Evolutionary conservation across 1,140 invertebrate species (phyloP).

Genomic region (Hyles vespertilio): DNA sequence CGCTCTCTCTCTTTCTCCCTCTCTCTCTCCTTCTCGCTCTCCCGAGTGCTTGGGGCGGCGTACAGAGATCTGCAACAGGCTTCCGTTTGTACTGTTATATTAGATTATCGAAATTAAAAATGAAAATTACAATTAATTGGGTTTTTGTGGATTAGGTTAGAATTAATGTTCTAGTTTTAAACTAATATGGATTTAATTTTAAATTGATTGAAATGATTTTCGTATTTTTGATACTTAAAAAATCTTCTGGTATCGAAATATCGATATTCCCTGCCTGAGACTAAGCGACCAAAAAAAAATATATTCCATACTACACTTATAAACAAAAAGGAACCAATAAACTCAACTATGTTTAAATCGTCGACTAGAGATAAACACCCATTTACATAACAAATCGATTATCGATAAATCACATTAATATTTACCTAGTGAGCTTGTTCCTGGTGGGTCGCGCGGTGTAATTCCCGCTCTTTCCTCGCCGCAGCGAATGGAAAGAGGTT

Average conservation of each 20-base stretch:
- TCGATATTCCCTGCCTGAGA: too few species aligned
- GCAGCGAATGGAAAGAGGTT: conserved; percentile 75
- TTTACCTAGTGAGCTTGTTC: conserved; percentile 63
- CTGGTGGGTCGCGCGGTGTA: conserved; percentile 42
- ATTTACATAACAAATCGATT: background rate
- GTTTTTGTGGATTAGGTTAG: background rate
- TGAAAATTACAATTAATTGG: background rate
- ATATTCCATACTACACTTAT: too few species aligned
- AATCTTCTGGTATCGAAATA: too few species aligned
- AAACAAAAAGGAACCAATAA: too few species aligned
- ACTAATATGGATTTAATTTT: too few species aligned
- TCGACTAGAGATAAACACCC: too few species aligned
- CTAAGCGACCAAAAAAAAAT: too few species aligned
- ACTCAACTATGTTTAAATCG: too few species aligned
- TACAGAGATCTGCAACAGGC: conserved; percentile 74
- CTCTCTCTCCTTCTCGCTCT: conserved; percentile 41
- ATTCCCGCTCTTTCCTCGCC: conserved; percentile 72
- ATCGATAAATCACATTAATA: conserved; percentile 5
- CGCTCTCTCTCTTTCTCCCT: conserved; percentile 42
- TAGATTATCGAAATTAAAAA: conserved; percentile 5
- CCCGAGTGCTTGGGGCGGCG: conserved; percentile 58
- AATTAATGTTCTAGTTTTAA: background rate
- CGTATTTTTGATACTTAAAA: too few species aligned
- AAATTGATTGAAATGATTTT: too few species aligned
- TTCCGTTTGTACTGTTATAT: conserved; percentile 33